phyloP scores from a whole-genome alignment of 2,113 vertebrate genomes.

The Ploceus nigricollis region DNA sequence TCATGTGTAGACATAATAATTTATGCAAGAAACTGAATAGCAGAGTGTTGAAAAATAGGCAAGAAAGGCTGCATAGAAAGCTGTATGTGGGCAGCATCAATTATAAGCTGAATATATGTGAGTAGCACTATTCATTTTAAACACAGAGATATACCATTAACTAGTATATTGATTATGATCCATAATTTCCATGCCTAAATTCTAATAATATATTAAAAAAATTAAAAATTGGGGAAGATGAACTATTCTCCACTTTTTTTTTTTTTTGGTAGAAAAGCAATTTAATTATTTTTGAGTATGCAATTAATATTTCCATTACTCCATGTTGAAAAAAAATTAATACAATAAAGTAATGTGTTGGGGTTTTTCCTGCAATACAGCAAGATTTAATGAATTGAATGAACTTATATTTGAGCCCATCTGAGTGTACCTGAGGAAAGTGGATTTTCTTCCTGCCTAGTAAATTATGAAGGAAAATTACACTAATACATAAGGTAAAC shows the following conservation, averaged over 20 bases:
- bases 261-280: background rate
- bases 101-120: constrained; percentile 42
- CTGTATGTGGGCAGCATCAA: constrained; percentile 14
- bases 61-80: constrained; percentile 3
- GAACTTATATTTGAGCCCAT: background rate
- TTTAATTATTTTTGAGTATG: constrained; percentile 39
- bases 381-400: background rate
- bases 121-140: constrained; percentile 44
- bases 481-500: background rate
- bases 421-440: background rate
- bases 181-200: background rate
- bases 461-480: background rate
- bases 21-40: constrained; percentile 3
- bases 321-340: background rate
- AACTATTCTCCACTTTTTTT: background rate
- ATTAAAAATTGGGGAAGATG: background rate
- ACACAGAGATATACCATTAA: constrained; percentile 39
- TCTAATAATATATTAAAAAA: background rate
- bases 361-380: background rate
- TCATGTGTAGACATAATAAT: background rate
- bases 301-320: constrained; percentile 14
- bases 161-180: constrained; percentile 54
- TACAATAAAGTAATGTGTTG: background rate
- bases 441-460: background rate
- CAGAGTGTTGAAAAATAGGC: constrained; percentile 2